A percentile compares a stretch with the other conserved stretches of the same genome.
Conservation (phyloP, 2,888 invertebrate genomes). For the Lithophane ornitopus region DNA sequence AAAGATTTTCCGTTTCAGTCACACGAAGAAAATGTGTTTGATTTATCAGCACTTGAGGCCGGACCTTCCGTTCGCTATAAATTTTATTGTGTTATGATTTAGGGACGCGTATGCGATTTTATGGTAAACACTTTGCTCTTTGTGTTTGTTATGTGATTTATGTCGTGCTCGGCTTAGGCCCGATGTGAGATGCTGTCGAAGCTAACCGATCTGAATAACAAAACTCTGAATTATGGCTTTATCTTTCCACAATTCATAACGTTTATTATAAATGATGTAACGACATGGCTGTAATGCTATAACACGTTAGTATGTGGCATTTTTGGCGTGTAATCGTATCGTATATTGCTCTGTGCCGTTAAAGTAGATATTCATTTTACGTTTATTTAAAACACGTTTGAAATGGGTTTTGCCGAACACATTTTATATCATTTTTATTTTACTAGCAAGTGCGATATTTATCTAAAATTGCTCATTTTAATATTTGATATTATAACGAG, state of each 20-base stretch:
- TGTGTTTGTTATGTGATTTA: constrained; percentile 86
- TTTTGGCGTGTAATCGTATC: constrained; percentile 55
- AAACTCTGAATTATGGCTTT: constrained; percentile 62
- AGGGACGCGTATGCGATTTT: constrained; percentile 88
- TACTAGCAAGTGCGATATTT: constrained; percentile 15
- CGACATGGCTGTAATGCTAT: constrained; percentile 32
- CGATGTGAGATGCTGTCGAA: constrained; percentile 71
- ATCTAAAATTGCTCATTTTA: constrained; percentile 32
- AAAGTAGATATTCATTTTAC: constrained; percentile 56
- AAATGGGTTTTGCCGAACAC: constrained; percentile 45
- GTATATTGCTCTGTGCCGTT: constrained; percentile 53
- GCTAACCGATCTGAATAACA: constrained; percentile 68
- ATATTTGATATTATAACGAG: constrained; percentile 16
- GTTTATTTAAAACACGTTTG: constrained; percentile 58
- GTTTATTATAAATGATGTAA: constrained; percentile 53
- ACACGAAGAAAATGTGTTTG: constrained; percentile 89
- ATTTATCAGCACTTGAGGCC: constrained; percentile 90
- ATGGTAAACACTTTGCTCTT: constrained; percentile 90
- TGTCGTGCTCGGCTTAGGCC: constrained; percentile 69
- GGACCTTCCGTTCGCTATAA: constrained; percentile 90
- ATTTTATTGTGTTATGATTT: constrained; percentile 90
- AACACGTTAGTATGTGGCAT: constrained; percentile 48
- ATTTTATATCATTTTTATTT: constrained; percentile 51
- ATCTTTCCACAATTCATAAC: constrained; percentile 37
- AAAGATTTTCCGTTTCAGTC: constrained; percentile 87